Percentiles rank a stretch among this genome's conserved stretches.
Conservation (phyloP, 30 jellyfish, hydroid and myxozoan species). For the Calvadosia cruxmelitensis region DNA sequence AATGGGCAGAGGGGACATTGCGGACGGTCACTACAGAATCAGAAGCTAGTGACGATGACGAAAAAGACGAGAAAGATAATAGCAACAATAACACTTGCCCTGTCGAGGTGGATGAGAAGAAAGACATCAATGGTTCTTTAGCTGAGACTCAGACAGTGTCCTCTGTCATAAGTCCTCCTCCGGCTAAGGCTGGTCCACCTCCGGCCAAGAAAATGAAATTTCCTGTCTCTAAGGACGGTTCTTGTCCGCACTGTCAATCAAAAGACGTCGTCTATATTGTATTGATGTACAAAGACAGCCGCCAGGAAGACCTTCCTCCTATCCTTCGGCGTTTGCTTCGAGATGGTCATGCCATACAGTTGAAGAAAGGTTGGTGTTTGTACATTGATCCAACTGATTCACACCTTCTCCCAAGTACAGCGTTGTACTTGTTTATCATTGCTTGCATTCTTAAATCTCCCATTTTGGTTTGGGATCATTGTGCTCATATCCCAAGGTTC, state of each 20-base stretch:
- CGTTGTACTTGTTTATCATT: too few relatives aligned
- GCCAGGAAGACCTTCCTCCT: conserved; percentile 38
- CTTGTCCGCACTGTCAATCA: conserved; percentile 80
- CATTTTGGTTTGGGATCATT: too few relatives aligned
- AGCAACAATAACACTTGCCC: too few relatives aligned
- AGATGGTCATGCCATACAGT: conserved; percentile 35
- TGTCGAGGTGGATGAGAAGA: background rate
- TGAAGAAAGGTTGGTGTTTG: conserved; percentile 24
- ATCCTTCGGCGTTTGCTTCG: conserved; percentile 29
- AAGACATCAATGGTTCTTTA: background rate
- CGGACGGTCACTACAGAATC: background rate
- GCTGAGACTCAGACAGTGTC: background rate
- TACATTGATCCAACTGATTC: background rate
- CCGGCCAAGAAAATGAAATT: conserved; percentile 6
- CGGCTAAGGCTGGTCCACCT: background rate
- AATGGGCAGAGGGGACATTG: conserved; percentile 39
- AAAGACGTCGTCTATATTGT: conserved; percentile 71
- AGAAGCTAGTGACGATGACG: background rate
- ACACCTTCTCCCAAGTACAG: too few relatives aligned
- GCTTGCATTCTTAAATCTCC: too few relatives aligned
- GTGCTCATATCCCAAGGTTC: too few relatives aligned
- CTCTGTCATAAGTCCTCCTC: background rate
- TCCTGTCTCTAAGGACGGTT: conserved; percentile 80
- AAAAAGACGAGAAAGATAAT: too few relatives aligned
- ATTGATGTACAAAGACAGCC: conserved; percentile 17